Evolutionary conservation across 2,888 invertebrate genomes (phyloP), one percentile per base, ranked within the genome.

Genomic region (Thymelicus acteon): DNA sequence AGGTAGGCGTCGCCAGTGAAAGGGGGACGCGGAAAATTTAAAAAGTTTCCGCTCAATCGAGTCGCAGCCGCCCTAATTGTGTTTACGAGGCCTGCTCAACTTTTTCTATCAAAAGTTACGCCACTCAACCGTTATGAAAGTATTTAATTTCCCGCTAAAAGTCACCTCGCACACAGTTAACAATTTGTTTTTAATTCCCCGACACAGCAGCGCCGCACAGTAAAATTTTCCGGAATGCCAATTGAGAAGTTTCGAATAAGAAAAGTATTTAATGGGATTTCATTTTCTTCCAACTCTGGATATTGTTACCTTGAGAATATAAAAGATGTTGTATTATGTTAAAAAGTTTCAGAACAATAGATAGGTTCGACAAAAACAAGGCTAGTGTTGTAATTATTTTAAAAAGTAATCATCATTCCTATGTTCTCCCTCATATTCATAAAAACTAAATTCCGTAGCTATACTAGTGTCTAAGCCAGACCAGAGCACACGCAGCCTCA

Each of bases 21-120:
- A 78, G 77, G 80, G 80, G 79, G 75, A 77, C 74, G 71, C 75
- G 73, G 76, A 75, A 80, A 83, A 83, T 85, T 83, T 82, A 79
- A 85, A 87, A 89, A 88, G 82, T 85, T 86, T 74, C 76, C 74
- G 78, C 78, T 77, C 83, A 82, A 89, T 91, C 82, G 86, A 82
- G 83, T 81, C 83, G 76, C 83, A 79, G 82, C 75, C 75, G 3
- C 75, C 84, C 83, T 91, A 90, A 91, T 91, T 89, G 86, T 90
- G 88, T 91, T 92, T 90, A 91, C 87, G 89, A 86, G 80, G 81
- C 79, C 64, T 78, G 77, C 78, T 71, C 77, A 92, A 92, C 91
- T 92, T 92, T 92, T 92, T 91, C 91, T 89, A 91, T 91, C 90
- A 87, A 90, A 89, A 90, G 86, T 91, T 91, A 80, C 80, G 79